Evolutionary conservation across 2,113 vertebrate species (phyloP), one percentile per base, ranked within the genome.

Genomic region (Chauna torquata): DNA sequence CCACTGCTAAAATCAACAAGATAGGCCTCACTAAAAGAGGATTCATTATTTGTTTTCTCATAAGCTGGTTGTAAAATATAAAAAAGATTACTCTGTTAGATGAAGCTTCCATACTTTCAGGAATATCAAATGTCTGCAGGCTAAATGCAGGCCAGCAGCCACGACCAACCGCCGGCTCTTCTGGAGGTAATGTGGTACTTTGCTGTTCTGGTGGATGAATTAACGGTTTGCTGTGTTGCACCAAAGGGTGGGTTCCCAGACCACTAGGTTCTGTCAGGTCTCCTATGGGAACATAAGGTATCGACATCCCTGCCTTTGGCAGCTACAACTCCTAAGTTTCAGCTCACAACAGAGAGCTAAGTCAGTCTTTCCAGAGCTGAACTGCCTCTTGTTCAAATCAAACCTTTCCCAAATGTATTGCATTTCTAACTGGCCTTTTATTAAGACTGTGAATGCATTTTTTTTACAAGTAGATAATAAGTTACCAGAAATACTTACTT

Each of bases 1-100:
- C 80, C 47, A 40, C 78, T 64, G 85, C 79, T 96, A 94, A 93
- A 90, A 47, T 44, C 50, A 96, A 71, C 17, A 44, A 40, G 90
- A 65, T 8, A 47, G 71, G 66, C 66, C 61, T 59, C 49, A 40
- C 30, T 70, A 15, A 80, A 90, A 54, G 0, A 70, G 71, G 76
- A 70, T 69, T 86, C 19, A 24, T 45, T 78, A 58, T 58, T 89
- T 78, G 59, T 84, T 52, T 76, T 90, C 88, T 72, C 91, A 36
- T 92, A 94, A 95, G 52, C 38, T 4, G n/a, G 57, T 76, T 93
- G 88, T 88, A 80, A 80, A 88, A 83, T 58, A 36, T 8, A 72
- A 61, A 69, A 50, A 47, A 10, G 12, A 61, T n/a, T 65, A 57
- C 58, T 42, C n/a, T 15, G 12, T 52, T 52, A 59, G 90, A 71